Evolutionary conservation across 2,888 invertebrate genomes (phyloP).

Genomic region (Habroteleia sp.): DNA sequence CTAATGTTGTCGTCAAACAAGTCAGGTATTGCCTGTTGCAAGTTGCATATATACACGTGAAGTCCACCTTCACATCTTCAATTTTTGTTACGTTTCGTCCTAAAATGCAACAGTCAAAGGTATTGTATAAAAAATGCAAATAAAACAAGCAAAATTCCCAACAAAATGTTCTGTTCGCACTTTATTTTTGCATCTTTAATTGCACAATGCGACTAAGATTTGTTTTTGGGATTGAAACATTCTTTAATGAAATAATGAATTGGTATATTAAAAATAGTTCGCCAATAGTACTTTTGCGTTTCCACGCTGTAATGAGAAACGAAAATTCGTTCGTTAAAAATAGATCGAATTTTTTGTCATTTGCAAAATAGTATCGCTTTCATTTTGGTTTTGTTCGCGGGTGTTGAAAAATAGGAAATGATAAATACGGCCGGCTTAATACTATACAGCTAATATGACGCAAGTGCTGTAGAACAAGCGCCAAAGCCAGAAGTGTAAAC

Average conservation of each 20-base stretch:
- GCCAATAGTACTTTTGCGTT: conserved; percentile 12
- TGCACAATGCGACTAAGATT: neutral
- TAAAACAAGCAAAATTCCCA: conserved; percentile 2
- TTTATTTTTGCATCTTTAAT: neutral
- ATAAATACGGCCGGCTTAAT: conserved; percentile 16
- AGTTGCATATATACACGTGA: conserved; percentile 46
- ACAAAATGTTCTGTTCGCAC: neutral
- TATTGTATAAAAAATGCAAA: neutral
- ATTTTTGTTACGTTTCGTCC: conserved; percentile 23
- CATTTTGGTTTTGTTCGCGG: neutral
- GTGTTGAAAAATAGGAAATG: conserved; percentile 16
- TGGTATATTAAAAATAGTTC: conserved; percentile 19
- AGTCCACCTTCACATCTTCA: conserved; percentile 45
- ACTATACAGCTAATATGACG: conserved; percentile 54
- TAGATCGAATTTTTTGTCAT: conserved; percentile 3
- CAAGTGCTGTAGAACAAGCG: conserved; percentile 54
- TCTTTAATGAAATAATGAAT: conserved; percentile 9
- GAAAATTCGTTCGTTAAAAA: conserved; percentile 21
- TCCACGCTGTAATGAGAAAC: conserved; percentile 13
- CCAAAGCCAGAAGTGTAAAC: conserved; percentile 61
- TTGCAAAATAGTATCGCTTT: conserved; percentile 1
- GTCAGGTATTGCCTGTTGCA: conserved; percentile 61
- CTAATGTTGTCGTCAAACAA: conserved; percentile 61
- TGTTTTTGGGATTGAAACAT: conserved; percentile 14
- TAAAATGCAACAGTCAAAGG: conserved; percentile 8